Evolutionary conservation across 1,140 invertebrate species (phyloP).

Genomic region (Tyrophagus putrescentiae): DNA sequence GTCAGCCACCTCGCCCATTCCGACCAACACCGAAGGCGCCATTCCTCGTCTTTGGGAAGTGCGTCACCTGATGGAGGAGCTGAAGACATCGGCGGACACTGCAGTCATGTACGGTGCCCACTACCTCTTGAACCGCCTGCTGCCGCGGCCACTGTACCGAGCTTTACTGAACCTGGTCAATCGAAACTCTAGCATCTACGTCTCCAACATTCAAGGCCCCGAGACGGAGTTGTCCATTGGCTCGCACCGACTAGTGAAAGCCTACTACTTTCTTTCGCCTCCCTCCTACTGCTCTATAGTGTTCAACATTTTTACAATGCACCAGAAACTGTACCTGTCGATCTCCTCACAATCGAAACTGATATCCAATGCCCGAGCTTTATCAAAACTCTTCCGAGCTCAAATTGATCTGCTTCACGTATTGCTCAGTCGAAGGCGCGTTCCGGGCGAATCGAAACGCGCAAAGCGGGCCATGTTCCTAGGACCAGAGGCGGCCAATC

Average conservation of each 20-base stretch:
- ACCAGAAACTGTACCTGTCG: slow-evolving; percentile 11
- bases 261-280: slow-evolving; percentile 38
- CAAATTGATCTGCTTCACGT: slow-evolving; percentile 38
- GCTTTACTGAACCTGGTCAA: slow-evolving; percentile 28
- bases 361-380: background rate
- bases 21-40: slow-evolving; percentile 42
- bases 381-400: slow-evolving; percentile 18
- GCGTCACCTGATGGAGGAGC: slow-evolving; percentile 37
- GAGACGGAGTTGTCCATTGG: slow-evolving; percentile 33
- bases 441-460: slow-evolving; percentile 38
- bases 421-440: slow-evolving; percentile 37
- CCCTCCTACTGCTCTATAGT: slow-evolving; percentile 36
- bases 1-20: slow-evolving; percentile 31
- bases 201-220: slow-evolving; percentile 41
- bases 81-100: slow-evolving; percentile 40
- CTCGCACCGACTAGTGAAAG: slow-evolving; percentile 36
- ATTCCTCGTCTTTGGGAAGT: slow-evolving; percentile 46
- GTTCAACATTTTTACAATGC: slow-evolving; percentile 41
- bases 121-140: slow-evolving; percentile 32
- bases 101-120: slow-evolving; percentile 39
- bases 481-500: background rate
- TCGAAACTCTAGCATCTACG: slow-evolving; percentile 33
- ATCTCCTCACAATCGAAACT: slow-evolving; percentile 14
- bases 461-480: slow-evolving; percentile 13
- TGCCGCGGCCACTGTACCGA: slow-evolving; percentile 29